phyloP scores from a whole-genome alignment of 2,113 vertebrate species.

The Pogonocichla stellata region DNA sequence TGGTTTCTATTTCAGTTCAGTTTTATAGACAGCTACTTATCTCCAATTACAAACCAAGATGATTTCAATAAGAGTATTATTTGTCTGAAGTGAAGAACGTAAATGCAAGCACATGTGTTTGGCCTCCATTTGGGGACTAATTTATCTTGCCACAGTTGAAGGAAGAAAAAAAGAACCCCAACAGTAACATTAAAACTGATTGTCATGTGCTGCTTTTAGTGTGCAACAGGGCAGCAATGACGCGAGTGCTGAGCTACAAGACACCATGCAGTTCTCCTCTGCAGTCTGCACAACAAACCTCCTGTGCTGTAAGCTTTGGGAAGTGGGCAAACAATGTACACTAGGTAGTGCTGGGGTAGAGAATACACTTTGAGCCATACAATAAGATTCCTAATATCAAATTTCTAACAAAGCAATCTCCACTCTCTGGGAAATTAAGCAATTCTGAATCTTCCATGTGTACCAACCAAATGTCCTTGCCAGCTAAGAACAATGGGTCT shows the following conservation, averaged over 20 bases:
- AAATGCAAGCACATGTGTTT: background rate
- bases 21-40: background rate
- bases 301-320: background rate
- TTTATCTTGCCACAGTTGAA: background rate
- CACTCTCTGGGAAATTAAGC: background rate
- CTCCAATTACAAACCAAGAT: background rate
- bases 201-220: background rate
- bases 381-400: background rate
- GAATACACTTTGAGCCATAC: background rate
- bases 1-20: background rate
- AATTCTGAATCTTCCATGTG: background rate
- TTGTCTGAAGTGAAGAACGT: background rate
- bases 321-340: rapidly evolving
- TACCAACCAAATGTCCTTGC: background rate
- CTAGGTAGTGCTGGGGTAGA: background rate
- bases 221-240: background rate
- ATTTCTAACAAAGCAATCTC: background rate
- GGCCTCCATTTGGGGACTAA: background rate
- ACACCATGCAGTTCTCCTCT: background rate
- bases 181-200: background rate
- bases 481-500: background rate
- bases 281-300: background rate
- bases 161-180: background rate
- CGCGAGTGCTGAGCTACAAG: background rate
- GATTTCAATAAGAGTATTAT: background rate